Base-by-base conservation (phyloP, 2,797 vertebrate species). In the Falco cherrug region DNA sequence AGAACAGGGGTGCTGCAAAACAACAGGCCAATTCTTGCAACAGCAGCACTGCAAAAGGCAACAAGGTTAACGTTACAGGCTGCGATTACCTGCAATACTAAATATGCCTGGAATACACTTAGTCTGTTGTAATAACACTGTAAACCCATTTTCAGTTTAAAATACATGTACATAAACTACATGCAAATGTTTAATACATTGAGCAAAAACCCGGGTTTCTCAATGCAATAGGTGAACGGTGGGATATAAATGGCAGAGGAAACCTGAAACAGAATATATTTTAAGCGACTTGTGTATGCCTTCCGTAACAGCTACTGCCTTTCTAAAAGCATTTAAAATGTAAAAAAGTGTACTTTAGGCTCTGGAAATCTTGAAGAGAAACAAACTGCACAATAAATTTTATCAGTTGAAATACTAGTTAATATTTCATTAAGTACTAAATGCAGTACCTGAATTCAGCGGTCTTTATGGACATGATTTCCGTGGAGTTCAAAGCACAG, bases 381-480 rank as follows among this genome's bases (percentile, higher is more conserved):
- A 89, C 69, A 95, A 90, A 89, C 1, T 21, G 13, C 57, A 65
- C 25, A 78, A 68, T 63, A 81, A 13, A 92, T 92, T n/a, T 70
- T 57, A 74, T 65, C 43, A 71, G 21, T 2, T 76, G 59, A 75
- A 35, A 61, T 24, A 84, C 33, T 93, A 89, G 68, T 80, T 91
- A 85, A 60, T 74, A 86, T 76, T 89, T 80, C 1, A 78, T 41
- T 47, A 68, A 67, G 22, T 92, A 68, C 77, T 33, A 78, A 75
- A 85, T 24, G 28, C 43, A 88, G 47, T 97, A 98, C 98, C 98
- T 98, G 97, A 98, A 98, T 97, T 98, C 98, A 86, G 95, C 85
- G 57, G 86, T 93, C 43, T 84, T 97, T 96, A 98, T 97, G 60
- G 96, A 97, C 74, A 85, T 83, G 75, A 98, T 96, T 89, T 98